These are phyloP conservation scores for Ceratina japonica DNA, from an alignment of 1,140 invertebrate species.

Conservation along the genomic window DNA sequence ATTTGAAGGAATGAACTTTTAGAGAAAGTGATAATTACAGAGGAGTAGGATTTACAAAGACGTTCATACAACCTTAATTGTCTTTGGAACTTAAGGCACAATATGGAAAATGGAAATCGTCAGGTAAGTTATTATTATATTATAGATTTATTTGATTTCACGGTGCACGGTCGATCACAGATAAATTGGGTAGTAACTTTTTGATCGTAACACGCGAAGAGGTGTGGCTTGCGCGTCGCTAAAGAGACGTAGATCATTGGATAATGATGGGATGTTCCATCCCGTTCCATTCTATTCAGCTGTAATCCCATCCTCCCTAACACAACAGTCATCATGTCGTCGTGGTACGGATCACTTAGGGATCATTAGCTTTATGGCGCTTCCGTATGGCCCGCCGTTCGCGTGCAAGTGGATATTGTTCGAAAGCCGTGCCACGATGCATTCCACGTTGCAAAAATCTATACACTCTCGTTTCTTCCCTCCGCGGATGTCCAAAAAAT, in stretches of 20 bases:
- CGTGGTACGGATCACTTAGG: constrained; percentile 67
- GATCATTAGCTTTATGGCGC: constrained; percentile 66
- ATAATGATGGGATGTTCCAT: constrained; percentile 71
- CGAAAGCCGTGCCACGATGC: constrained; percentile 15
- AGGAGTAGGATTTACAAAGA: too few relatives aligned
- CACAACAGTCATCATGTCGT: constrained; percentile 66
- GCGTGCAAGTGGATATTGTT: constrained; percentile 55
- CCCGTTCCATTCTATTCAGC: constrained; percentile 64
- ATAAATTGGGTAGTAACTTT: neutral
- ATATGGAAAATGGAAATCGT: constrained; percentile 1
- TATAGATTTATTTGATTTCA: too few relatives aligned
- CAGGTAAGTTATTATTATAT: too few relatives aligned
- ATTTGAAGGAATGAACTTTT: too few relatives aligned
- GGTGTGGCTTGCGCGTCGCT: constrained; percentile 55
- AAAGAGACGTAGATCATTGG: constrained; percentile 69
- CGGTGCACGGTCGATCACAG: too few relatives aligned
- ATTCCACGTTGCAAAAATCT: neutral
- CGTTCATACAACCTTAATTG: too few relatives aligned
- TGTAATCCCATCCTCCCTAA: constrained; percentile 64
- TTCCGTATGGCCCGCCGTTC: constrained; percentile 61
- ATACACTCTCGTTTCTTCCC: neutral
- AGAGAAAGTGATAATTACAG: too few relatives aligned
- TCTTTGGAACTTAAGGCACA: too few relatives aligned
- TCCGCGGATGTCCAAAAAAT: too few relatives aligned
- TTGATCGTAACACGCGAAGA: constrained; percentile 32